A percentile compares a stretch with the other conserved stretches of the same genome.
These are phyloP conservation scores for Sander lucioperca DNA, from an alignment of 2,113 vertebrate species.

Conservation along the genomic window DNA sequence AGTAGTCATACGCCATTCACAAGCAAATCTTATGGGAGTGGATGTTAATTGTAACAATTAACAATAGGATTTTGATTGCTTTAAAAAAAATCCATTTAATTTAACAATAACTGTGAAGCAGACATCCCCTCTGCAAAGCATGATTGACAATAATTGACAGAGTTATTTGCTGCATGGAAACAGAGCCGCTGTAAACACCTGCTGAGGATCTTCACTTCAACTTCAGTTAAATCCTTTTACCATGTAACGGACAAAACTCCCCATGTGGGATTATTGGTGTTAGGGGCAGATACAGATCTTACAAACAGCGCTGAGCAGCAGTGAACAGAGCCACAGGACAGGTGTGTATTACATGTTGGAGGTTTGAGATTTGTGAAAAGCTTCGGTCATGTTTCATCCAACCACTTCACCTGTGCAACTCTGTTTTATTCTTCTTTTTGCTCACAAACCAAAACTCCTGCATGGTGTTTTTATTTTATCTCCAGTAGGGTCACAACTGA, in stretches of 20 bases:
- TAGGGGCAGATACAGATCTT: constrained; percentile 26
- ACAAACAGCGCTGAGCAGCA: neutral
- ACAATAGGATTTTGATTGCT: neutral
- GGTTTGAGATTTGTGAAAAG: neutral
- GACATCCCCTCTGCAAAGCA: constrained; percentile 3
- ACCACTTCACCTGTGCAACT: neutral
- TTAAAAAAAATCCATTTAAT: neutral
- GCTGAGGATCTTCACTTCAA: neutral
- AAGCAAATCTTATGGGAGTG: neutral
- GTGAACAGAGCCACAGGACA: constrained; percentile 7
- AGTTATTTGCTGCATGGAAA: constrained; percentile 3
- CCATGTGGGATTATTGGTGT: constrained; percentile 26
- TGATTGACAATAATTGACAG: neutral
- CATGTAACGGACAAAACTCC: neutral
- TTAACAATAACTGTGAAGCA: neutral
- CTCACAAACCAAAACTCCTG: constrained; percentile 11
- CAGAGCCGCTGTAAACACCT: neutral
- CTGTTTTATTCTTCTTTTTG: neutral
- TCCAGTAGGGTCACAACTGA: no score
- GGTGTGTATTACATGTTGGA: neutral
- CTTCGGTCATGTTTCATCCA: constrained; percentile 1
- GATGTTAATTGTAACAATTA: constrained; percentile 5
- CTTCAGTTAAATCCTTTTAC: neutral
- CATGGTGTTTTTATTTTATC: neutral
- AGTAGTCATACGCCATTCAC: neutral